Conservation (phyloP, 2,888 invertebrate genomes). For the Ischnura elegans region DNA sequence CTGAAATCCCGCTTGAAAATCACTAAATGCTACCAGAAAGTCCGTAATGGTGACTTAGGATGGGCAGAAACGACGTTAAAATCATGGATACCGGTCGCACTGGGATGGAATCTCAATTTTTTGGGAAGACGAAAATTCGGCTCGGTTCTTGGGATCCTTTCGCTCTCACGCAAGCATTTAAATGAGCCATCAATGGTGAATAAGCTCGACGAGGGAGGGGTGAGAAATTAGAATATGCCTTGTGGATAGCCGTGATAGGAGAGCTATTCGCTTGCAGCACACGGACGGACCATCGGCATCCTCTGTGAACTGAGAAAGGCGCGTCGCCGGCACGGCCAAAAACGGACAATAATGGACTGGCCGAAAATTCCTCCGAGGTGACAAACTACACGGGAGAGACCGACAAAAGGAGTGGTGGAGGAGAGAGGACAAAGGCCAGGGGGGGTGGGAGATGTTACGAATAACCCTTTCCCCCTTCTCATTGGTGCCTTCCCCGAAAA, state of each 20-base stretch:
- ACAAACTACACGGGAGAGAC: slow-evolving; percentile 34
- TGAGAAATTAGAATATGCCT: slow-evolving; percentile 16
- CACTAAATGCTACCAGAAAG: too few species aligned
- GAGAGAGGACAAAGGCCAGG: not conserved
- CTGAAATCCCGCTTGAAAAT: too few species aligned
- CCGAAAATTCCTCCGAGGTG: slow-evolving; percentile 56
- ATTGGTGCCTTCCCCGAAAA: not conserved
- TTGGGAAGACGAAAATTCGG: not conserved
- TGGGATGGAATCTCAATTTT: not conserved
- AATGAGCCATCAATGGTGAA: not conserved
- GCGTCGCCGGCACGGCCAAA: not conserved
- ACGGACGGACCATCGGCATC: not conserved
- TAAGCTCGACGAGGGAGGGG: not conserved
- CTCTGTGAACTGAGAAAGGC: not conserved
- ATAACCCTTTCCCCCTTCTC: not conserved
- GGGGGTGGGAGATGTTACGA: not conserved
- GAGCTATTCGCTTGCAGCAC: not conserved
- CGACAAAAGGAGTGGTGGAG: not conserved
- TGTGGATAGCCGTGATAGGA: not conserved
- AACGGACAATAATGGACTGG: slow-evolving; percentile 12
- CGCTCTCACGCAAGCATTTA: not conserved
- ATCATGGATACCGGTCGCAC: too few species aligned
- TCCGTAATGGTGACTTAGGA: too few species aligned
- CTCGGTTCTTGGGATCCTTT: not conserved
- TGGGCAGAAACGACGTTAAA: too few species aligned